Conservation (phyloP, 1,140 invertebrate species). For the Archivesica marissinica region DNA sequence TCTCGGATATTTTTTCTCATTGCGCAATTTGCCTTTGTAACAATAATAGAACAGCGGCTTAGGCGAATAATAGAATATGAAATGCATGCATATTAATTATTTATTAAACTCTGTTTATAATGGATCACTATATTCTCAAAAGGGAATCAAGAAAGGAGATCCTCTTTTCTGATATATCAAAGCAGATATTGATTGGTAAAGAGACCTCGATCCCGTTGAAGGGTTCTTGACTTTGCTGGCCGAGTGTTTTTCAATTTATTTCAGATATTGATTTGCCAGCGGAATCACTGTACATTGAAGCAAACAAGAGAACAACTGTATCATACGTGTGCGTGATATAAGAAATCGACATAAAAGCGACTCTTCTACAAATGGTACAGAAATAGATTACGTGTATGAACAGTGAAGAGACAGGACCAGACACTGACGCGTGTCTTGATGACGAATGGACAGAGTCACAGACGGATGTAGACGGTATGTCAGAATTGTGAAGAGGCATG, state of each 20-base stretch:
- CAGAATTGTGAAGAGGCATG: no score
- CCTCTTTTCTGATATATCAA: slow-evolving; percentile 44
- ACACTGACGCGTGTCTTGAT: no score
- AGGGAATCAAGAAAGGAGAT: slow-evolving; percentile 8
- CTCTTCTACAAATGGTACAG: background rate
- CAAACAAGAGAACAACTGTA: background rate
- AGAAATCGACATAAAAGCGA: background rate
- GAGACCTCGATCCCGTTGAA: slow-evolving; percentile 36
- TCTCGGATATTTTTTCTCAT: background rate
- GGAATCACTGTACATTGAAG: background rate
- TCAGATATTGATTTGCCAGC: slow-evolving; percentile 35
- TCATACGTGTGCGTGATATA: background rate
- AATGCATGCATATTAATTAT: slow-evolving; percentile 48
- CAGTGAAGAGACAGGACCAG: no score
- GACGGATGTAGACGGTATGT: no score
- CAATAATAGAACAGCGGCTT: background rate
- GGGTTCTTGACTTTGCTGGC: slow-evolving; percentile 36
- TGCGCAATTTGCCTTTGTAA: slow-evolving; percentile 23
- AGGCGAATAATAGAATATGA: slow-evolving; percentile 7
- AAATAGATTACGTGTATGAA: no score
- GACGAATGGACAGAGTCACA: no score
- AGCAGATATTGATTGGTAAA: slow-evolving; percentile 29
- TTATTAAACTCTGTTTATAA: slow-evolving; percentile 5
- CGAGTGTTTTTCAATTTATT: slow-evolving; percentile 45
- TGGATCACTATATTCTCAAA: background rate